Conservation (phyloP, 35 echinoderm and acorn worm species). For the Ophiothrix spiculata region DNA sequence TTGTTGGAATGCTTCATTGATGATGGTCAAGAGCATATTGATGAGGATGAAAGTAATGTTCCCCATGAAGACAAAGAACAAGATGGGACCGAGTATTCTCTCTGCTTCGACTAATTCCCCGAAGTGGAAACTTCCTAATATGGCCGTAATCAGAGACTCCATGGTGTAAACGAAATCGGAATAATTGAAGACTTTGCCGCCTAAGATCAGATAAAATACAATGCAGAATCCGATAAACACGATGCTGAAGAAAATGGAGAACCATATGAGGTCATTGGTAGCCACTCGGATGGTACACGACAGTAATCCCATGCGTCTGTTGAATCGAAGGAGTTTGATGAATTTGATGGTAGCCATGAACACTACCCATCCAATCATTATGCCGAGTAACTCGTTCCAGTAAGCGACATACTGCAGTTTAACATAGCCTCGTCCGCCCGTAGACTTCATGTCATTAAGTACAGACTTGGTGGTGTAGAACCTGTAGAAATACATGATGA, state of each 20-base stretch:
- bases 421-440: conserved; percentile 50
- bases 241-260: conserved; percentile 82
- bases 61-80: conserved; percentile 87
- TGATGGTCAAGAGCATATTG: conserved; percentile 97
- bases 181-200: conserved; percentile 53
- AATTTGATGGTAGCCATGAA: conserved; percentile 85
- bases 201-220: conserved; percentile 71
- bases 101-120: conserved; percentile 35
- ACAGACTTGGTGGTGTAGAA: conserved; percentile 60
- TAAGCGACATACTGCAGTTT: conserved; percentile 97
- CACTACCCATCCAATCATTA: conserved; percentile 73
- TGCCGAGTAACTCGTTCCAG: conserved; percentile 90
- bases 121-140: conserved; percentile 81
- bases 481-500: conserved; percentile 89
- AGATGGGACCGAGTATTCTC: conserved; percentile 47
- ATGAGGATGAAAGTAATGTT: conserved; percentile 83
- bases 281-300: conserved; percentile 67
- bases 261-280: conserved; percentile 78
- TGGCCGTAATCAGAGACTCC: conserved; percentile 61
- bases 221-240: conserved; percentile 79
- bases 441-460: conserved; percentile 38
- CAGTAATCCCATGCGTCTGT: conserved; percentile 80
- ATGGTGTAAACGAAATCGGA: conserved; percentile 89
- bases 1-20: conserved; percentile 74
- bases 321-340: conserved; percentile 88